Percentiles rank a stretch among this genome's conserved stretches.
phyloP scores from a whole-genome alignment of 2,113 vertebrate species.

The Crotalus tigris region DNA sequence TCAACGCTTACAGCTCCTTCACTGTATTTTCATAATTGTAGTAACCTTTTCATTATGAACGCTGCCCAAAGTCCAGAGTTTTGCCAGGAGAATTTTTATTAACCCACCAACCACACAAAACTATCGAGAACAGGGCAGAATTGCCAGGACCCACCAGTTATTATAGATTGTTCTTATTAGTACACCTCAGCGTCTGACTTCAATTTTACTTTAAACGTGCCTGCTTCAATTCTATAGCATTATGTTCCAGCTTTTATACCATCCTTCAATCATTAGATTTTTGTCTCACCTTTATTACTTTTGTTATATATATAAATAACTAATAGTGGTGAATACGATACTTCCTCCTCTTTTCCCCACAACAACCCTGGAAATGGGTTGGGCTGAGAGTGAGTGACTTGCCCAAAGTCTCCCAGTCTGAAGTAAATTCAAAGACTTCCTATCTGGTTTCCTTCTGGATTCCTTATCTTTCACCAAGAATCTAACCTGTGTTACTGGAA shows the following conservation, averaged over 20 bases:
- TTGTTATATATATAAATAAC: neutral
- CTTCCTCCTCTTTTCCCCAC: neutral
- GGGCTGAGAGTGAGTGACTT: neutral
- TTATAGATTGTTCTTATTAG: neutral
- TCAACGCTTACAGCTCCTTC: neutral
- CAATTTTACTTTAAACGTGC: neutral
- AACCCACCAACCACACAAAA: neutral
- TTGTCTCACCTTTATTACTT: neutral
- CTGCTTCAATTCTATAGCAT: neutral
- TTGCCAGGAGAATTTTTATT: neutral
- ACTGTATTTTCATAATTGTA: neutral
- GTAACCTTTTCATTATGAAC: neutral
- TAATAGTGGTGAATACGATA: neutral
- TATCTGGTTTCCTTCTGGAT: neutral
- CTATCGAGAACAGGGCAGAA: neutral
- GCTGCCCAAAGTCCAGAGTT: neutral
- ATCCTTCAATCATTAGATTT: neutral
- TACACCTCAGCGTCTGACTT: neutral
- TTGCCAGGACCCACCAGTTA: neutral
- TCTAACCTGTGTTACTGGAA: neutral
- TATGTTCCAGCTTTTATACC: neutral
- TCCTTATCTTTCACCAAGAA: neutral
- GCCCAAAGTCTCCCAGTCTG: neutral
- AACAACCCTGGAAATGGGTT: neutral
- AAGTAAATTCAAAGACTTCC: neutral